Evolutionary conservation across 2,113 vertebrate genomes (phyloP), one percentile per base, ranked within the genome.

Genomic region (Oplegnathus fasciatus): DNA sequence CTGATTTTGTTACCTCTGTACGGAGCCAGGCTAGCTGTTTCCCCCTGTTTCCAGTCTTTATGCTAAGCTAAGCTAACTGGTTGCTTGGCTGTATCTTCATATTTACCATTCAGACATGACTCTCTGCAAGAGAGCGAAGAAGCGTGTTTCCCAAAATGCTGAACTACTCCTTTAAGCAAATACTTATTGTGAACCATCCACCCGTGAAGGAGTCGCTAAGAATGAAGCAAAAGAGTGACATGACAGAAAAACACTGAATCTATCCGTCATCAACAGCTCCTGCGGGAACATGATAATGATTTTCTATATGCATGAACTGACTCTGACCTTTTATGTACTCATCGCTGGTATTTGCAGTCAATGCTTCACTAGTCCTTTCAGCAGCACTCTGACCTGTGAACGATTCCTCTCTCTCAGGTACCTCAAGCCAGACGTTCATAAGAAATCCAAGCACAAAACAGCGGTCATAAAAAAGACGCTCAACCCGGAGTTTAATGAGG

Each of bases 391-490:
- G 32, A 69, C 40, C 48, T 54, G 54, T 64, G 61, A 77, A 68
- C 30, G 37, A 60, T 78, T 57, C 42, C 18, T 87, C 34, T 86
- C 55, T 88, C 64, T 85, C 90, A 98, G 97, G 91, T 98, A 98
- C 88, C 94, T 98, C 90, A 97, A 97, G 84, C 97, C 97, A 9
- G 97, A 98, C 0, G 92, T 96, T 83, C 96, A 97, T 80, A 98
- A 98, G 91, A 98, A 97, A 90, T 97, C 97, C 55, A 98, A 98
- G 93, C 97, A 98, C 89, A 98, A 98, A 95, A 98, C 97, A 0
- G 94, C 95, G 0, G 97, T 97, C 61, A 97, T 97, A 83, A 97
- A 97, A 94, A 98, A 98, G 93, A 98, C 97, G 0, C 95, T 98
- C 42, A 98, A 98, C 89, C 97, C 97, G 0, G 97, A 98, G 91